Base-by-base conservation (phyloP, 2,888 invertebrate genomes). In the Clostera curtula region DNA sequence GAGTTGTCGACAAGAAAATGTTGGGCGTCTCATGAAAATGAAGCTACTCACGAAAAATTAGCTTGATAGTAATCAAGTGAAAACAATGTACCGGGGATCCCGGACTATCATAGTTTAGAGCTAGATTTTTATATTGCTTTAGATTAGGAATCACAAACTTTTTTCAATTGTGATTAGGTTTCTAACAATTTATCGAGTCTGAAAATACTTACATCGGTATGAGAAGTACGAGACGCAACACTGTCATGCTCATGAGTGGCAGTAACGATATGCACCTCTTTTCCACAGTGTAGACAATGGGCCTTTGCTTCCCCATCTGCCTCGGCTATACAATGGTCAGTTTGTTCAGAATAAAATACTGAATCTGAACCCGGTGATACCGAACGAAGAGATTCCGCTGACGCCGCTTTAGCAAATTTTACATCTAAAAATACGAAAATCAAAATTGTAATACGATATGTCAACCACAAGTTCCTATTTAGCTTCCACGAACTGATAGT, bases 281-380 rank as follows among this genome's bases (percentile, higher is more conserved):
- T 91, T 29, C 93, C 93, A 57, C 94, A 94, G 58, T 93, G 93
- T 34, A 92, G 85, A 61, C 94, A 94, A 59, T 93, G 93, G 1
- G 90, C 87, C 43, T 77, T 82, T 0, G 85, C 76, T 49, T 88
- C 87, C 22, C 86, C 85, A 34, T 87, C 87, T n/a, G 82, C 70
- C 2, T 63, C 73, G 8, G 75, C 76, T 24, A 72, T 56, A 35
- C 77, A 80, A 28, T 84, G 85, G 62, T 89, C 90, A 6, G 87
- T 89, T 43, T 86, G 89, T 66, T 93, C 93, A 57, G 93, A 93
- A 75, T 93, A 94, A 74, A 95, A 95, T 12, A 95, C 95, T 31
- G 93, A 94, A 69, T 95, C 95, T 41, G 94, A 95, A 12, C 95
- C 95, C 3, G 95, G 95, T 54, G 94, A 94, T 19, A 93, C 93